Conservation (phyloP, 2,797 vertebrate species). For the Anabas testudineus region DNA sequence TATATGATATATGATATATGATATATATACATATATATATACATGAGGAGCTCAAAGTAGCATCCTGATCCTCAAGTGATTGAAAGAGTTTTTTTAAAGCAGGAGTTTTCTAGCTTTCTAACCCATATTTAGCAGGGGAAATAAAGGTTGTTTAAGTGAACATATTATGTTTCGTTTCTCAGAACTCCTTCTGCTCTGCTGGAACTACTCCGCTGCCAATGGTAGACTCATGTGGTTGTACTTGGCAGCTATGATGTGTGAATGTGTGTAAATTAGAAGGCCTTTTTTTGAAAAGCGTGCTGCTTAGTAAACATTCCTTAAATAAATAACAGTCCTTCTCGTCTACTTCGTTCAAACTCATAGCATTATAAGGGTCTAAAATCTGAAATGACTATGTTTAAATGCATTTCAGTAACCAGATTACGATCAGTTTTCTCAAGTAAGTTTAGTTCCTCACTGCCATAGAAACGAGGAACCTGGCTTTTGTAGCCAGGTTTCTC, state of each 20-base stretch:
- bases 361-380: background rate
- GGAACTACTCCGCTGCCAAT: constrained; percentile 57
- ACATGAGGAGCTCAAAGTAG: too few species aligned
- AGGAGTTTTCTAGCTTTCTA: constrained; percentile 32
- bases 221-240: constrained; percentile 64
- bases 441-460: too few species aligned
- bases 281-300: constrained; percentile 25
- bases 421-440: too few species aligned
- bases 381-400: background rate
- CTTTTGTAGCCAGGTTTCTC: too few species aligned
- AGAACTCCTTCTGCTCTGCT: constrained; percentile 58
- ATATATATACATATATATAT: too few species aligned
- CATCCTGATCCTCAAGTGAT: too few species aligned
- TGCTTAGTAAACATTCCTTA: constrained; percentile 46
- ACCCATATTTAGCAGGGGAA: constrained; percentile 49
- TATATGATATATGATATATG: too few species aligned
- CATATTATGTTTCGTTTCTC: constrained; percentile 54
- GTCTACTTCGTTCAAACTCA: constrained; percentile 4
- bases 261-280: constrained; percentile 59
- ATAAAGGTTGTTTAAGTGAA: constrained; percentile 45
- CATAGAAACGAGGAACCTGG: too few species aligned
- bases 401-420: too few species aligned
- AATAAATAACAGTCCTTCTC: constrained; percentile 26
- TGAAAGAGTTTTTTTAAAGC: constrained; percentile 3
- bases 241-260: constrained; percentile 63